phyloP scores from a whole-genome alignment of 2,113 vertebrate genomes.

The Romanogobio albipinnatus region DNA sequence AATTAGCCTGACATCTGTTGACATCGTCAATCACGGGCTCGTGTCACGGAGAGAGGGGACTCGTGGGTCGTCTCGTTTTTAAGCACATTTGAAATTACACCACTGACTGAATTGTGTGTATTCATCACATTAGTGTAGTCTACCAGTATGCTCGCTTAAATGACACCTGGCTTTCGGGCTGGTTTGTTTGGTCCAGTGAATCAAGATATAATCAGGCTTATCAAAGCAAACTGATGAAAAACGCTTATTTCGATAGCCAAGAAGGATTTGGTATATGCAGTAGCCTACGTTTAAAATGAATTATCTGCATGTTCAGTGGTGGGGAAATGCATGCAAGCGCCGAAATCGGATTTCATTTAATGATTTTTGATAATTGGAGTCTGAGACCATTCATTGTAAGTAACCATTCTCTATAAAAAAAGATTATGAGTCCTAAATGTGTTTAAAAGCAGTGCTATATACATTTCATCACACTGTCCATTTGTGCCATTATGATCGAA shows the following conservation, averaged over 20 bases:
- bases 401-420: conserved; percentile 49
- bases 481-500: conserved; percentile 63
- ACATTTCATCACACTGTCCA: conserved; percentile 56
- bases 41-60: conserved; percentile 5
- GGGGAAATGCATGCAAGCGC: conserved; percentile 33
- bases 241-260: conserved; percentile 30
- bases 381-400: conserved; percentile 38
- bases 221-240: conserved; percentile 56
- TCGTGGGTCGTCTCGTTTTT: conserved; percentile 21
- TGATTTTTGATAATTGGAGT: conserved; percentile 45
- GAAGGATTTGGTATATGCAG: conserved; percentile 33
- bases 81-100: conserved; percentile 29
- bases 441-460: conserved; percentile 62
- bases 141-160: conserved; percentile 2
- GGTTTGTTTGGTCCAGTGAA: conserved; percentile 61
- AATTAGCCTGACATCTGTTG: conserved; percentile 47
- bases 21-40: conserved; percentile 44
- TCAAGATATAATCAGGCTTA: conserved; percentile 65
- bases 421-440: conserved; percentile 61
- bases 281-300: conserved; percentile 36
- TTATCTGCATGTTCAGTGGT: conserved; percentile 38
- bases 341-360: conserved; percentile 44
- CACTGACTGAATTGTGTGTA: conserved; percentile 12
- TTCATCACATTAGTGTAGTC: conserved; percentile 33
- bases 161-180: conserved; percentile 26